Conservation (phyloP, 2,888 invertebrate genomes). For the Cacoxenus indagator region DNA sequence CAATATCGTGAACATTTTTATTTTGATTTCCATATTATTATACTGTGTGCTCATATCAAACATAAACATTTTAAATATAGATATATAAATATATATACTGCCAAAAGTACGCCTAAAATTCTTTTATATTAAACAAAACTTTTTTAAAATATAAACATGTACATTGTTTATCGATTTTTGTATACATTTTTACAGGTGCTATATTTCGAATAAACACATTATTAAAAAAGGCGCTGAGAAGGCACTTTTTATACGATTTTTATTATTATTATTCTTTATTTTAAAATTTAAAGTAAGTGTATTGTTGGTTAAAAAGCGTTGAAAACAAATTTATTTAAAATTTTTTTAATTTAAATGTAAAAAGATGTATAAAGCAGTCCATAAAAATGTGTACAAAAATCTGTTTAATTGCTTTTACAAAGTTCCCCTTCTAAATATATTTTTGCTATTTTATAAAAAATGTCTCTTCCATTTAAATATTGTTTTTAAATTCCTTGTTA, state of each 20-base stretch:
- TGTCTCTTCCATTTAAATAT: slow-evolving; percentile 30
- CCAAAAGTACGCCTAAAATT: slow-evolving; percentile 62
- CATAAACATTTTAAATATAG: slow-evolving; percentile 44
- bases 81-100: too few relatives aligned
- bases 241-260: slow-evolving; percentile 28
- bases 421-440: slow-evolving; percentile 53
- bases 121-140: slow-evolving; percentile 37
- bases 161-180: slow-evolving; percentile 35
- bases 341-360: background rate
- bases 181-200: slow-evolving; percentile 20
- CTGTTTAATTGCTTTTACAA: slow-evolving; percentile 33
- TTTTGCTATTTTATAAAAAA: slow-evolving; percentile 37
- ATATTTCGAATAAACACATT: slow-evolving; percentile 35
- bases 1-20: too few relatives aligned
- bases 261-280: slow-evolving; percentile 18
- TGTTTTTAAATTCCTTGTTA: slow-evolving; percentile 43
- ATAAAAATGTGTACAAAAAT: slow-evolving; percentile 36
- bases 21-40: slow-evolving; percentile 38
- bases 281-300: slow-evolving; percentile 22
- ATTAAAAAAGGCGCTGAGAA: slow-evolving; percentile 37
- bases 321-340: background rate
- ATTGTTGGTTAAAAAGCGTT: slow-evolving; percentile 2
- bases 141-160: slow-evolving; percentile 34
- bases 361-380: slow-evolving; percentile 8
- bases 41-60: slow-evolving; percentile 53